These are phyloP conservation scores for Macrocentrus cingulum DNA, from an alignment of 1,140 invertebrate species.

Conservation along the genomic window DNA sequence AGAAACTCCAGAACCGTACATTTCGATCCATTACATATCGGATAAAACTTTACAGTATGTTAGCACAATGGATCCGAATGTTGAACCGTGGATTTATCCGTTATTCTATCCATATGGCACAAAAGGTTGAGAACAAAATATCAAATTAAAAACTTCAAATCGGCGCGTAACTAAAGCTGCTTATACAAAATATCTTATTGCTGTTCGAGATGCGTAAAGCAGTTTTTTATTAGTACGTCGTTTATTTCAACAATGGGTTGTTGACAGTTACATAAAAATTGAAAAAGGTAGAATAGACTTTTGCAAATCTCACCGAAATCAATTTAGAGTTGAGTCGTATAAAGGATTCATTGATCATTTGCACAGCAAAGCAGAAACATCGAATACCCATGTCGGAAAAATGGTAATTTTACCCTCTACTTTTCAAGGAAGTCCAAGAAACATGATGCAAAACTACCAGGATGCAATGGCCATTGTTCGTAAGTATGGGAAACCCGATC, in stretches of 20 bases:
- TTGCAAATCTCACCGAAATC: too few species aligned
- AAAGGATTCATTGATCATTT: not conserved
- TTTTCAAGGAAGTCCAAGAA: not conserved
- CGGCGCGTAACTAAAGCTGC: not conserved
- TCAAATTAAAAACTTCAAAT: not conserved
- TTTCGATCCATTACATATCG: too few species aligned
- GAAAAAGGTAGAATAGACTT: not conserved
- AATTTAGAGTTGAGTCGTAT: not conserved
- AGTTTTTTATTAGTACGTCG: not conserved
- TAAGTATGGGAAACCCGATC: not conserved
- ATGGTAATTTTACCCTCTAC: conserved; percentile 3
- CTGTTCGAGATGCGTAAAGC: not conserved
- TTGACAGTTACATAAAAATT: not conserved
- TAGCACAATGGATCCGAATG: conserved; percentile 1
- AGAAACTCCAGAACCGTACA: not conserved
- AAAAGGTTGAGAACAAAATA: not conserved
- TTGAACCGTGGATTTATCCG: not conserved
- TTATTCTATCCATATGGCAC: not conserved
- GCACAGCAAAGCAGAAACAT: not conserved
- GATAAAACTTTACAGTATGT: too few species aligned
- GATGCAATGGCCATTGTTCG: conserved; percentile 4
- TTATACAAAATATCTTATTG: conserved; percentile 4
- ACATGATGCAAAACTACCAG: not conserved
- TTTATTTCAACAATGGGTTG: conserved; percentile 2
- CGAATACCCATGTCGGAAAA: not conserved